phyloP scores from a whole-genome alignment of 1,140 invertebrate genomes.

The Cherax quadricarinatus region DNA sequence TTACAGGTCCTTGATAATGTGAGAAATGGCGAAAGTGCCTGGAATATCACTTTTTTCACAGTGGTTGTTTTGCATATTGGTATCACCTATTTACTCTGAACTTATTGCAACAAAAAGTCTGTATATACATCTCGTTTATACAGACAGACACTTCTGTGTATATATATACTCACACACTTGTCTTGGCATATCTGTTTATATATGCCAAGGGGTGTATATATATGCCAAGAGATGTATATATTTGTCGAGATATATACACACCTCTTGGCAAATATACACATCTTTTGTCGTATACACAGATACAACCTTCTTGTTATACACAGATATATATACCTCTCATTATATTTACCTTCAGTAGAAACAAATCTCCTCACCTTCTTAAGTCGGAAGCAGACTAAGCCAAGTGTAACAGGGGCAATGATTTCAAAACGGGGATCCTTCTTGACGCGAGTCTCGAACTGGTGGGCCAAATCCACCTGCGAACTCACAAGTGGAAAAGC shows the following conservation, averaged over 20 bases:
- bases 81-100: too few species aligned
- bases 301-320: not conserved
- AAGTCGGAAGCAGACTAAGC: conserved; percentile 88
- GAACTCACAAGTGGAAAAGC: not conserved
- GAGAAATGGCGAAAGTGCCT: too few species aligned
- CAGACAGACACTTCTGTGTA: too few species aligned
- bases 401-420: conserved; percentile 86
- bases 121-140: not conserved
- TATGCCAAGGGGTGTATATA: too few species aligned
- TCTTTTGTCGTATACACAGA: not conserved
- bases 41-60: too few species aligned
- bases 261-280: not conserved
- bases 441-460: conserved; percentile 88
- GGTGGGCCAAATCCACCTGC: conserved; percentile 82
- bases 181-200: too few species aligned
- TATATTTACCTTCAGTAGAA: not conserved
- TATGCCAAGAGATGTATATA: not conserved
- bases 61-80: too few species aligned
- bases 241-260: not conserved
- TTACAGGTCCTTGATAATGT: too few species aligned
- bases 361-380: not conserved
- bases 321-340: not conserved
- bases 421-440: conserved; percentile 91
- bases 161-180: too few species aligned
- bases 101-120: too few species aligned